These are phyloP conservation scores for Nothoprocta perdicaria DNA, from an alignment of 2,113 vertebrate species.

Conservation along the genomic window DNA sequence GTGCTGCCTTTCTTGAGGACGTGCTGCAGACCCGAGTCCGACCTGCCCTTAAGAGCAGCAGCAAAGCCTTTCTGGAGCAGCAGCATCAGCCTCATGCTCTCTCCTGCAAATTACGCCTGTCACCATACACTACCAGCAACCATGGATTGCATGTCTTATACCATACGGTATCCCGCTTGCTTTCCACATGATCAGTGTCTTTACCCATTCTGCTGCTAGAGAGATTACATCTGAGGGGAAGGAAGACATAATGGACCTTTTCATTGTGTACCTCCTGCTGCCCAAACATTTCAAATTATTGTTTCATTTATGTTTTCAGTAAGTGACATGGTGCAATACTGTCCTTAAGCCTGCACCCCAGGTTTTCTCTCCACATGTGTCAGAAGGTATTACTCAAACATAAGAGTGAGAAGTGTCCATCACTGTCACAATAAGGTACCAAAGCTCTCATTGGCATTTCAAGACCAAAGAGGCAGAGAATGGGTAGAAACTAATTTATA, in stretches of 20 bases:
- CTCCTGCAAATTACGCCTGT: not conserved
- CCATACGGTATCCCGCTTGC: not conserved
- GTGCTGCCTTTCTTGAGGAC: not conserved
- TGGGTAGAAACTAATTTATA: not conserved
- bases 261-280: not conserved
- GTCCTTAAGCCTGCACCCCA: not conserved
- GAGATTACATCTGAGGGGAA: not conserved
- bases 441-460: not conserved
- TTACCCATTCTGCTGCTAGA: not conserved
- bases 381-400: not conserved
- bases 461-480: not conserved
- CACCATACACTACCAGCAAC: fast-evolving
- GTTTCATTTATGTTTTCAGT: not conserved
- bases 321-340: not conserved
- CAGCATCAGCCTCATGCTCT: not conserved
- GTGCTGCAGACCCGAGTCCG: not conserved
- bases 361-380: not conserved
- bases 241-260: fast-evolving
- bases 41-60: not conserved
- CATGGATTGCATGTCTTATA: not conserved
- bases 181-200: not conserved
- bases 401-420: not conserved
- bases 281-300: not conserved
- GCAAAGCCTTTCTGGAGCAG: not conserved
- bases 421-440: not conserved